Evolutionary conservation across 2,888 invertebrate species (phyloP), one percentile per base, ranked within the genome.

Genomic region (Melanophora roralis): DNA sequence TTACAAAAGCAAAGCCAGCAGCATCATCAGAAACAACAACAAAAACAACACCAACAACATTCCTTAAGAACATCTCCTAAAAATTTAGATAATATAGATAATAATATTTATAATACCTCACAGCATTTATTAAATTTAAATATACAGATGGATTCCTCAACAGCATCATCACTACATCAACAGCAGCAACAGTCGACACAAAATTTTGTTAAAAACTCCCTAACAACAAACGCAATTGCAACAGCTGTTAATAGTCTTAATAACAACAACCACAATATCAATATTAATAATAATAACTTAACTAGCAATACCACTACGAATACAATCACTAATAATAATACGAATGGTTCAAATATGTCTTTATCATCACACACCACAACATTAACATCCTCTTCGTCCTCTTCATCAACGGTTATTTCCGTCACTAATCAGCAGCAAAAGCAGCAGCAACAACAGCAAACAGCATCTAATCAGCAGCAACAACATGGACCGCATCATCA

Each of bases 51-150:
- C 72, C 84, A 81, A 67, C 83, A 81, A 76, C 82, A 81, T 82
- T 75, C 83, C 82, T 84, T 85, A 85, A 85, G 83, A 83, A 84
- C 84, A 83, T 82, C 82, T 59, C 83, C 82, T 83, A 77, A 43
- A 57, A 82, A 60, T 34, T 72, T 74, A 71, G 76, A 81, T n/a
- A n/a, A n/a, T n/a, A n/a, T n/a, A n/a, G n/a, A n/a, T 73, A 68
- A 75, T 78, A 78, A 69, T 57, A 73, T 81, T 45, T 80, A 69
- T 53, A 81, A 84, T 84, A 86, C 83, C 82, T 83, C 80, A 72
- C 80, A 80, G 80, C 80, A 80, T 80, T 80, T 80, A 80, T 57
- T 72, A 62, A 82, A 81, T 74, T 80, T 69, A 74, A 82, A 78
- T 69, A 82, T 82, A 60, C 83, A 84, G 73, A 83, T 84, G 84